These are phyloP conservation scores for fruit fly (Drosophila melanogaster) DNA, from an alignment of 1,140 invertebrate species.

Conservation along the genomic window Release_6_plus_ISO1_MT NT_033777.3:15489501-15490000, in stretches of 20 bases:
- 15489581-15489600: constrained; percentile 96
- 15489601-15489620: constrained; percentile 92
- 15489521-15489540: fast-evolving
- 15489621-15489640: constrained; percentile 96
- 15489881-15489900: constrained; percentile 90
- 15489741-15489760: constrained; percentile 95
- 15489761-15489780: constrained; percentile 95
- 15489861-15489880: constrained; percentile 94
- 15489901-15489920: constrained; percentile 92
- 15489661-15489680: constrained; percentile 95
- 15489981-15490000: constrained; percentile 94
- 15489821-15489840: constrained; percentile 92
- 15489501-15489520: constrained; percentile 94
- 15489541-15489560: neutral
- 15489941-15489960: constrained; percentile 92
- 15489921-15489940: constrained; percentile 94
- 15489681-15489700: constrained; percentile 96
- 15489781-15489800: constrained; percentile 94
- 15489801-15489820: constrained; percentile 91
- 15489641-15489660: constrained; percentile 97
- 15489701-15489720: constrained; percentile 95
- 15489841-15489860: constrained; percentile 92
- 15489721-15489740: constrained; percentile 91
- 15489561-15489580: constrained; percentile 88
- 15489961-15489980: constrained; percentile 97